Base-by-base conservation (phyloP, 1,140 invertebrate genomes). In the Halyomorpha halys region DNA sequence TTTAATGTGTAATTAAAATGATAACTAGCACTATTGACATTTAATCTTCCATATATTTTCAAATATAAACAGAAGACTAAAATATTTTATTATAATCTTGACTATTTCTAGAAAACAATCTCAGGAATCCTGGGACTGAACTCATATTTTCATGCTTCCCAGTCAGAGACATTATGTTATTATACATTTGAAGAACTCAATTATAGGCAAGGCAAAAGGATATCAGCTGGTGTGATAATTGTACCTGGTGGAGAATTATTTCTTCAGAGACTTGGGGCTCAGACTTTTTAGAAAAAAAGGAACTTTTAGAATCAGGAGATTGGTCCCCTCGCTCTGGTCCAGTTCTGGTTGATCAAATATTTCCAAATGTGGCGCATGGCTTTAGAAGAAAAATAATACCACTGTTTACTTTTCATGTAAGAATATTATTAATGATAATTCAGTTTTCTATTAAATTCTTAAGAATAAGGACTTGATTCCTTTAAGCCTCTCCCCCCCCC, bases 291-390 rank as follows among this genome's bases (percentile, higher is more conserved):
- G 66, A 69, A 5, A 51, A 49, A 18, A 23, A 44, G 2, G 18
- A 73, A 86, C 66, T 82, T 87, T 21, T 49, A 21, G 47, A 49
- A 49, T 18, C 19, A 9, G 90, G 87, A 1, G 76, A 74, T 18
- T 94, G 90, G 90, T 81, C 80, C 62, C 81, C 86, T 0, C 75
- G 82, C 34, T 76, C 83, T 66, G 89, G 89, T 0, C 74, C 85
- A 25, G 74, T 77, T 30, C 76, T 87, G 60, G 75, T 74, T 0
- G 87, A 92, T 70, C 77, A 81, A 9, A 72, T 91, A 44, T 92
- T 92, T 74, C 87, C 89, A 0, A 89, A 94, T 69, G 76, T 89
- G 0, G 78, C 74, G 3, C 83, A 91, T 66, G 86, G 87, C 16
- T 91, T 94, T 67, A 78, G 88, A 34, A 84, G 86, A n/a, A 82